Percentiles rank a stretch among this genome's conserved stretches.
Conservation (phyloP, 2,888 invertebrate species). For the Neria commutata region DNA sequence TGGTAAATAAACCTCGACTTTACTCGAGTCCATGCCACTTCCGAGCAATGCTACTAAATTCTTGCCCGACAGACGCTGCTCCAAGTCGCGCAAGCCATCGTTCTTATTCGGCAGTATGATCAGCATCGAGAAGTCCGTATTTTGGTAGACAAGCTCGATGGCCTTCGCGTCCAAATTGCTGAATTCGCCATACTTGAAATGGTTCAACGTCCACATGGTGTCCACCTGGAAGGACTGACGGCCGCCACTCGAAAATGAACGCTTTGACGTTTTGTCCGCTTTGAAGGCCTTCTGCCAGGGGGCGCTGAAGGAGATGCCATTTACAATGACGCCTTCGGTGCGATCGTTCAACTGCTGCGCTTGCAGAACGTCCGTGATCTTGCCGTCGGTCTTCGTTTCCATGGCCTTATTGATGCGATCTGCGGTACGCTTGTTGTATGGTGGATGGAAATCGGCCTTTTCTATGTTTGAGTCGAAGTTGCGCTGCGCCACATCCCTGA, state of each 20-base stretch:
- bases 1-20: slow-evolving; percentile 74
- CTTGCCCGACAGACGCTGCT: slow-evolving; percentile 67
- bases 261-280: slow-evolving; percentile 45
- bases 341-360: slow-evolving; percentile 60
- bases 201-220: slow-evolving; percentile 55
- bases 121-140: slow-evolving; percentile 73
- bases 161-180: slow-evolving; percentile 65
- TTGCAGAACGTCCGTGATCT: slow-evolving; percentile 77
- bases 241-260: slow-evolving; percentile 45
- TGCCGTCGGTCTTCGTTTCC: slow-evolving; percentile 76
- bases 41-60: slow-evolving; percentile 65
- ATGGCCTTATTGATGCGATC: slow-evolving; percentile 80
- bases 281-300: slow-evolving; percentile 53
- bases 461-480: slow-evolving; percentile 72
- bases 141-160: slow-evolving; percentile 76
- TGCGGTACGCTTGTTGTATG: slow-evolving; percentile 64
- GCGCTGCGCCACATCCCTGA: slow-evolving; percentile 67
- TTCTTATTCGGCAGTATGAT: slow-evolving; percentile 75
- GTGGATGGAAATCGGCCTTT: slow-evolving; percentile 68
- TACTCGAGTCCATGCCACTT: slow-evolving; percentile 61
- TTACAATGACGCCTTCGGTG: slow-evolving; percentile 54
- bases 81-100: slow-evolving; percentile 70
- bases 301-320: slow-evolving; percentile 46
- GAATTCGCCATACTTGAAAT: slow-evolving; percentile 62
- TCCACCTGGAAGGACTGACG: slow-evolving; percentile 50